Conservation (phyloP, 2,888 invertebrate genomes). For the Candidula unifasciata region DNA sequence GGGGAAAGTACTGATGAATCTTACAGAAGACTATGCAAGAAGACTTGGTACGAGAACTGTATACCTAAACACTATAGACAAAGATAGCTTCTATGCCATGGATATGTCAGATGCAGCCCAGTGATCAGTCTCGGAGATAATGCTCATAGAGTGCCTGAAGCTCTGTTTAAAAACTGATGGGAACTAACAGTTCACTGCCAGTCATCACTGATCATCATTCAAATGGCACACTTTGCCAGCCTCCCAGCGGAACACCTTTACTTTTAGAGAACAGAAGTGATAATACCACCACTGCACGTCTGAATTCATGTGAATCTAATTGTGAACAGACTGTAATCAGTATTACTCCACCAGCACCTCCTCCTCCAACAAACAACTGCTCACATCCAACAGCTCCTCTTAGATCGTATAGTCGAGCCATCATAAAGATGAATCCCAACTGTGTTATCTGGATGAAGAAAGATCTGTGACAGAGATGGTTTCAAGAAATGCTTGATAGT, state of each 20-base stretch:
- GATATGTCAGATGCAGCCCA: constrained; percentile 74
- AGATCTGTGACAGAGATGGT: constrained; percentile 43
- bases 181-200: neutral
- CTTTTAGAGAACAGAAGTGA: neutral
- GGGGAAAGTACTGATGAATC: constrained; percentile 76
- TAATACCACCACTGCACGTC: neutral
- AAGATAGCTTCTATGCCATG: constrained; percentile 77
- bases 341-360: constrained; percentile 48
- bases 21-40: constrained; percentile 73
- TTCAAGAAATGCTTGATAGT: too few relatives aligned
- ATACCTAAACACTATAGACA: constrained; percentile 78
- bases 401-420: constrained; percentile 30
- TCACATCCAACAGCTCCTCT: neutral
- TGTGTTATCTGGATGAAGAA: constrained; percentile 72
- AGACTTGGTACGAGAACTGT: constrained; percentile 68
- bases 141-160: constrained; percentile 60
- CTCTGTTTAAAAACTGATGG: constrained; percentile 58
- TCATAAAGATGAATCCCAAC: constrained; percentile 62
- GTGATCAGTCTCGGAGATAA: constrained; percentile 64
- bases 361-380: constrained; percentile 31
- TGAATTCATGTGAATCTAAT: neutral
- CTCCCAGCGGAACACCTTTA: neutral
- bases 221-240: neutral
- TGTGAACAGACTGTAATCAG: neutral
- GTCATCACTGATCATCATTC: neutral